A percentile compares a stretch with the other conserved stretches of the same genome.
phyloP scores from a whole-genome alignment of 1,140 invertebrate species.

The Papilio dardanus region DNA sequence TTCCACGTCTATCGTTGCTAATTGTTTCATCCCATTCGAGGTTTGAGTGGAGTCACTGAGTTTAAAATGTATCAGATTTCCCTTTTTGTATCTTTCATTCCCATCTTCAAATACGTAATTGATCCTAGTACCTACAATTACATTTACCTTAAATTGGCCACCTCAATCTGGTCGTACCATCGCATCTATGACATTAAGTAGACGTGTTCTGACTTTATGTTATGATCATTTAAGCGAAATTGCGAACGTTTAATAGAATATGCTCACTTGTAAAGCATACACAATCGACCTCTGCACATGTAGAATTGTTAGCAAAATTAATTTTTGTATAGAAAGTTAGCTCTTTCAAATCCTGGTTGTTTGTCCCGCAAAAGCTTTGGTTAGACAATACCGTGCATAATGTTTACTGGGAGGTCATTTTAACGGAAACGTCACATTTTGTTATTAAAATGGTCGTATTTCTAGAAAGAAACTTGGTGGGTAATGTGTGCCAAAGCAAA shows the following conservation, averaged over 20 bases:
- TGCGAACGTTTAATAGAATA: slow-evolving; percentile 32
- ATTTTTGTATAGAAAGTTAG: slow-evolving; percentile 27
- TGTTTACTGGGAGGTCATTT: slow-evolving; percentile 27
- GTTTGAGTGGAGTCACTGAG: background rate
- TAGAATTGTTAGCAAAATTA: slow-evolving; percentile 25
- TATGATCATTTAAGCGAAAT: slow-evolving; percentile 23
- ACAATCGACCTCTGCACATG: background rate
- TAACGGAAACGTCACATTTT: slow-evolving; percentile 37
- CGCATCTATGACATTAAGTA: slow-evolving; percentile 37
- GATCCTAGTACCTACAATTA: background rate
- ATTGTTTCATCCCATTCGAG: background rate
- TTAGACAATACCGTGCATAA: slow-evolving; percentile 30
- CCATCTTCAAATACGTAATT: slow-evolving; percentile 9
- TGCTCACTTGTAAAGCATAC: background rate
- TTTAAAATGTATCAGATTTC: background rate
- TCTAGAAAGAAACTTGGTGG: slow-evolving; percentile 43
- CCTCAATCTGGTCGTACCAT: slow-evolving; percentile 35
- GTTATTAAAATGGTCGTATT: slow-evolving; percentile 47
- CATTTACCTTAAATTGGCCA: slow-evolving; percentile 35
- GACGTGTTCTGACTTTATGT: slow-evolving; percentile 37
- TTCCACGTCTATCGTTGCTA: background rate
- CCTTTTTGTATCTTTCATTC: background rate
- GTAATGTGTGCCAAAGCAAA: slow-evolving; percentile 47
- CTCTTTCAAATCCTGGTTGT: slow-evolving; percentile 25
- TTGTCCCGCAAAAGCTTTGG: background rate